Base-by-base conservation (phyloP, 1,140 invertebrate species). In the Mactra quadrangularis region DNA sequence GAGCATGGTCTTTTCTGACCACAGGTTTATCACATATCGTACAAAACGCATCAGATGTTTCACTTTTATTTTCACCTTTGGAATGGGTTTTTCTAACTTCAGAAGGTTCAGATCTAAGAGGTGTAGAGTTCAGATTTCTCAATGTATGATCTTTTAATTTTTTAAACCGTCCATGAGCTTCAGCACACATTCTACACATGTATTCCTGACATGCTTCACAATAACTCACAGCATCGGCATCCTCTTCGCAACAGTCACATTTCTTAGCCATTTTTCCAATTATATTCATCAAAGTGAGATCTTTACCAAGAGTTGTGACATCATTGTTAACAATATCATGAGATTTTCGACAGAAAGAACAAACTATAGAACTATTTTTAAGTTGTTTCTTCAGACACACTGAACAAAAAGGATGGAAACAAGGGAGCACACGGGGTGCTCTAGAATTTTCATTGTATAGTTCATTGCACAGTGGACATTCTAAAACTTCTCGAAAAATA, bases 201-300 rank as follows among this genome's bases (percentile, higher is more conserved):
- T 45, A 45, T 15, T 64, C 60, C 17, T 64, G 3, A 45, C 60
- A 64, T 1, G 25, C 60, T 35, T 22, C 15, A 35, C 60, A 64
- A 33, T n/a, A 64, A 31, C 38, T 22, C 3, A 64, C 19, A 45
- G 60, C 60, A 38, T 1, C 22, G 41, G 11, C 38, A 22, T 45
- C 41, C 4, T 64, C 60, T 6, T 64, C 60, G 22, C 60, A 64
- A n/a, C 25, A n/a, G 4, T 31, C 41, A 60, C 57, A 60, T 35
- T 6, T 60, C 31, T 60, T 27, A 13, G 1, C 13, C 33, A 6
- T 35, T 27, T 29, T 57, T 1, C 15, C 15, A 4, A 57, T 4
- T 9, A 29, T 57, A 27, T 57, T 25, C 27, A 57, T 57, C 3
- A 22, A 11, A 6, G 55, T 27, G 27, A 2, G 2, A 4, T 29